phyloP scores from a whole-genome alignment of 2,113 vertebrate genomes.

The Chaenocephalus aceratus region DNA sequence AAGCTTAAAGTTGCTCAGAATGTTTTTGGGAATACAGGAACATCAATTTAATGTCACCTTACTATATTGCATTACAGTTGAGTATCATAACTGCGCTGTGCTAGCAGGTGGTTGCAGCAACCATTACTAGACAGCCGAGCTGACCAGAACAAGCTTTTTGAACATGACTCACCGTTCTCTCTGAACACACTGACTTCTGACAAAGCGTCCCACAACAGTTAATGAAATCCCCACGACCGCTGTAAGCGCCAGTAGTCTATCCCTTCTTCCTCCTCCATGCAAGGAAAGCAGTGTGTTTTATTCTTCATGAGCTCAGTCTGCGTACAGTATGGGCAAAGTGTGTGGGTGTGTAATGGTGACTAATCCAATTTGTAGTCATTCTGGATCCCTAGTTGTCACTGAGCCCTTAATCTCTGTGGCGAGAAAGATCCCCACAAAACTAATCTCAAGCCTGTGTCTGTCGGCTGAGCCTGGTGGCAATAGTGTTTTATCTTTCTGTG shows the following conservation, averaged over 20 bases:
- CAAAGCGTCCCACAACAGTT: conserved; percentile 46
- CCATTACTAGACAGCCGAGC: conserved; percentile 17
- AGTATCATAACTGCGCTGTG: conserved; percentile 1
- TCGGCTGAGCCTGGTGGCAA: conserved; percentile 59
- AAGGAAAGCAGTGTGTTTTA: conserved; percentile 51
- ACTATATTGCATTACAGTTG: not conserved
- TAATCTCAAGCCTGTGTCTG: conserved; percentile 62
- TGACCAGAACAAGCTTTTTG: conserved; percentile 44
- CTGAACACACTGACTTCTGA: conserved; percentile 23
- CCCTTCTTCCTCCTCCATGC: conserved; percentile 52
- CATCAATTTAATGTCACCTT: not conserved
- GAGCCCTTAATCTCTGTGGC: conserved; percentile 78
- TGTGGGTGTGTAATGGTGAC: conserved; percentile 79
- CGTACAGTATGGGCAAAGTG: conserved; percentile 51
- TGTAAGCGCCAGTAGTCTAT: conserved; percentile 47
- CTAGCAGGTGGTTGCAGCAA: conserved; percentile 10
- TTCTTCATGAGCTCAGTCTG: conserved; percentile 34
- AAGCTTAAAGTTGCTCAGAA: not conserved
- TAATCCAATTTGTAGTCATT: conserved; percentile 86
- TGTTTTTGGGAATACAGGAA: too few relatives aligned
- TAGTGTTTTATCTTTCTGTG: conserved; percentile 59
- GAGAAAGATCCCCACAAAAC: conserved; percentile 63
- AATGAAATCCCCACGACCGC: conserved; percentile 47
- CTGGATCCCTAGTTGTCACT: conserved; percentile 70
- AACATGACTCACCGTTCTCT: conserved; percentile 62